A percentile compares a stretch with the other conserved stretches of the same genome.
phyloP scores from a whole-genome alignment of 2,797 vertebrate species.

The Myripristis jacobus region DNA sequence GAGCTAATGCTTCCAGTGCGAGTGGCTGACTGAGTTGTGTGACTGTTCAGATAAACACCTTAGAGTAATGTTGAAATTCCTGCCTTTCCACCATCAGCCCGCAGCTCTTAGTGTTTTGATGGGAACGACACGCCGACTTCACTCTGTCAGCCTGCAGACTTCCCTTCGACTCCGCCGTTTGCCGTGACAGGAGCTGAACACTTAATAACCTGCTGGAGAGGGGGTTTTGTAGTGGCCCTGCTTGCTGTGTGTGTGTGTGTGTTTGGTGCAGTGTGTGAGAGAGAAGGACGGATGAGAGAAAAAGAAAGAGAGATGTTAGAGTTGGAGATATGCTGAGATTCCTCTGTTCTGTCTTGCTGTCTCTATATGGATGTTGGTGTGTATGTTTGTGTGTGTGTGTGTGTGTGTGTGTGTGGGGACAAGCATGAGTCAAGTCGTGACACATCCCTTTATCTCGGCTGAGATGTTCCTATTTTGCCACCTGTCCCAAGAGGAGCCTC shows the following conservation, averaged over 20 bases:
- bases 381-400: conserved; percentile 2
- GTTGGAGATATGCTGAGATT: not conserved
- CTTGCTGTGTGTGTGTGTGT: not conserved
- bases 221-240: not conserved
- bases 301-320: too few relatives aligned
- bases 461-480: conserved; percentile 6
- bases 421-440: not conserved
- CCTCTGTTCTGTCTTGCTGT: conserved; percentile 8
- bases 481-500: not conserved
- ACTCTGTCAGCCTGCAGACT: not conserved
- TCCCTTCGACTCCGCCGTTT: not conserved
- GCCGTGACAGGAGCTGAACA: conserved; percentile 26
- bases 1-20: not conserved
- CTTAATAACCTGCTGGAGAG: conserved; percentile 9
- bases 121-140: conserved; percentile 12
- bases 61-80: conserved; percentile 7
- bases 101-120: not conserved
- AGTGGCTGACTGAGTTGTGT: conserved; percentile 15
- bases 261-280: not conserved
- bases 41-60: conserved; percentile 19
- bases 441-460: conserved; percentile 15
- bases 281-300: conserved; percentile 6
- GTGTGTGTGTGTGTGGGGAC: conserved; percentile 10
- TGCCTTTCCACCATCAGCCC: not conserved
- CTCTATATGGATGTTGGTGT: too few relatives aligned